Base-by-base conservation (phyloP, 2,113 vertebrate genomes). In the Xiphophorus maculatus region DNA sequence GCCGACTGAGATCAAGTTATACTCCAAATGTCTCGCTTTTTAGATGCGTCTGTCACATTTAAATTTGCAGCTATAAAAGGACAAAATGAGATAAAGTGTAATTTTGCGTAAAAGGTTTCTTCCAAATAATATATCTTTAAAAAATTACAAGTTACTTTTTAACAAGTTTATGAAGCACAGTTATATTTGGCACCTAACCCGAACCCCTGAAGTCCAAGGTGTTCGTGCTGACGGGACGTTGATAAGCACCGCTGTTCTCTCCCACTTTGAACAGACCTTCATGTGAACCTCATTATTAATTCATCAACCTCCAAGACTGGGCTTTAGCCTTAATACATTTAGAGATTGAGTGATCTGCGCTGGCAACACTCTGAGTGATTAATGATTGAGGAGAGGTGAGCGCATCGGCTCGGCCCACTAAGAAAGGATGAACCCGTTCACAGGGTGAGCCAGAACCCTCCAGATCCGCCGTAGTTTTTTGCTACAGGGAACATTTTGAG, bases 251-350 rank as follows among this genome's bases (percentile, higher is more conserved):
- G 40, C 73, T 70, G 64, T 69, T 29, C 77, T 42, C 58, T 9
- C 22, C 62, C 69, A 63, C 83, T 88, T 85, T 86, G 84, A 86
- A 85, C 66, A 85, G 84, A 87, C 86, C 71, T 90, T 83, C 76
- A 76, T 64, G 71, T 82, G 85, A 75, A 80, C 66, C 60, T 78
- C 63, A 90, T 93, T 74, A 91, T 87, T 90, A 88, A 91, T 94
- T 92, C 88, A 92, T 88, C 73, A 74, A 66, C 2, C 88, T 77
- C 84, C 74, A 81, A 85, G 87, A 54, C 83, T 54, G 69, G 67
- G 69, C 81, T 91, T 89, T 74, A 87, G 81, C 87, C 87, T 79
- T 81, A 88, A 90, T 87, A 88, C 66, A 79, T 87, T 88, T 82
- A 15, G 64, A 89, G 85, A 93, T 87, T 90, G 86, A 90, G 74